phyloP scores from a whole-genome alignment of 2,113 vertebrate genomes.

The Dicaeum eximium region DNA sequence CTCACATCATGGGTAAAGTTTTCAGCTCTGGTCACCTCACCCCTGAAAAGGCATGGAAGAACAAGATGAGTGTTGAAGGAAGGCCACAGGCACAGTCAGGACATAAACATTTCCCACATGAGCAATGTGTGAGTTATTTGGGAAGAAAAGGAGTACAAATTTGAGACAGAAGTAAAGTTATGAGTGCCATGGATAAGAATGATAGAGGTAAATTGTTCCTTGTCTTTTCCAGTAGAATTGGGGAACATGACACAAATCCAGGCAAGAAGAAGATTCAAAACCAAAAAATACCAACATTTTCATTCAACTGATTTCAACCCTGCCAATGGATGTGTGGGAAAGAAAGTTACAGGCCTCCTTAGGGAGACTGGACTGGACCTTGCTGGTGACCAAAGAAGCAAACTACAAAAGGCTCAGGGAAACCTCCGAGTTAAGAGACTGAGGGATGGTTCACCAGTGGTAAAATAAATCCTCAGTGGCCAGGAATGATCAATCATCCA shows the following conservation, averaged over 20 bases:
- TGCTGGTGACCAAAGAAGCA: neutral
- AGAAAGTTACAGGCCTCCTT: neutral
- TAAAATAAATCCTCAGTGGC: neutral
- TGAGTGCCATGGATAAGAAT: neutral
- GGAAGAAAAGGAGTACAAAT: neutral
- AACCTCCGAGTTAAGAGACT: neutral
- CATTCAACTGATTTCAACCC: neutral
- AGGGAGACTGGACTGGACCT: neutral
- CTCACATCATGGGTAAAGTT: neutral
- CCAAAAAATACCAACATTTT: neutral
- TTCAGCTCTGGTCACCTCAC: accelerated
- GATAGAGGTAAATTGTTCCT: neutral
- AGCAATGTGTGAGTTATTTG: neutral
- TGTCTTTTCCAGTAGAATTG: neutral
- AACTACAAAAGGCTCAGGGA: neutral
- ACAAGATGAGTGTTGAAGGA: neutral
- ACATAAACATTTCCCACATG: neutral
- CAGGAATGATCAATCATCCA: neutral
- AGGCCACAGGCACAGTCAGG: neutral
- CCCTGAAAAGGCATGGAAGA: neutral
- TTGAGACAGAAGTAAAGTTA: neutral
- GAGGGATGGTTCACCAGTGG: neutral
- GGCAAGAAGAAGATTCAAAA: neutral
- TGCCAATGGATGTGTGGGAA: neutral
- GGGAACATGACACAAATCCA: neutral